A percentile compares a stretch with the other conserved stretches of the same genome.
phyloP scores from a whole-genome alignment of 2,113 vertebrate species.

The Ia io region DNA sequence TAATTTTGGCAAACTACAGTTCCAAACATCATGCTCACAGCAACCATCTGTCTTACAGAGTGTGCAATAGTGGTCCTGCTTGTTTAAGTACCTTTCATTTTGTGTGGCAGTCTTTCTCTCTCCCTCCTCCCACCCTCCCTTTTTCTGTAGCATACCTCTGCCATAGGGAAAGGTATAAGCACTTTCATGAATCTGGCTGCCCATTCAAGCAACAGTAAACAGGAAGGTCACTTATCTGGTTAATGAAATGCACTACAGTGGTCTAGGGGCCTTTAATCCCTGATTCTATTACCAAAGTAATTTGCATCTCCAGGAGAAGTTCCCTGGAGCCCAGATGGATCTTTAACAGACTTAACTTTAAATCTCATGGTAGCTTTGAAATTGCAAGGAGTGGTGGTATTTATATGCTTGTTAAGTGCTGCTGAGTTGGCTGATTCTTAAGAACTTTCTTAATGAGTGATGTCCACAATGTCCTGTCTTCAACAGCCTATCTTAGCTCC shows the following conservation, averaged over 20 bases:
- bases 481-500: too few relatives aligned
- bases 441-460: neutral
- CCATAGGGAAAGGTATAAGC: neutral
- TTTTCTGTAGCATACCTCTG: neutral
- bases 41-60: conserved; percentile 1
- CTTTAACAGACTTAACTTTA: conserved; percentile 8
- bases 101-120: neutral
- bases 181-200: neutral
- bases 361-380: neutral
- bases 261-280: neutral
- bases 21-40: neutral
- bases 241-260: neutral
- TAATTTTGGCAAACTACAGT: conserved; percentile 32
- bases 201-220: neutral
- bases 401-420: neutral
- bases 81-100: conserved; percentile 35
- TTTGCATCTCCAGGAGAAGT: conserved; percentile 34
- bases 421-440: neutral
- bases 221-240: neutral
- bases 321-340: neutral
- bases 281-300: conserved; percentile 32
- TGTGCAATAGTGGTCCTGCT: neutral
- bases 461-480: neutral
- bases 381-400: neutral
- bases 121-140: neutral